Base-by-base conservation (phyloP, 1,140 invertebrate species). In the Metopolophium dirhodum region DNA sequence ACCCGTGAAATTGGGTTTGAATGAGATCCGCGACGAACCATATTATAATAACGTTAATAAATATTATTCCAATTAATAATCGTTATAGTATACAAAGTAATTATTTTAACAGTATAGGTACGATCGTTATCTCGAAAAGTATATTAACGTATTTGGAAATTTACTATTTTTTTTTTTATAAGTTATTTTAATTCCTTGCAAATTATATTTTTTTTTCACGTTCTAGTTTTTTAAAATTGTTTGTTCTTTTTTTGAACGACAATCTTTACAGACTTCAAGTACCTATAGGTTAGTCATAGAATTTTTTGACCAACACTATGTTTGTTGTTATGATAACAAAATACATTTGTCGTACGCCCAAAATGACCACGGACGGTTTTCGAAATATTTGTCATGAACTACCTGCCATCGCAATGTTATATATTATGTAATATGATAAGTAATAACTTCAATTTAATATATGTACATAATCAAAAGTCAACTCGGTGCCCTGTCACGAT, bases 401-500 rank as follows among this genome's bases (percentile, higher is more conserved):
- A 61, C 57, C 30, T 68, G 30, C 30, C 61, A 68, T 68, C 61
- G 11, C 61, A 14, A 68, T 54, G 20, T 54, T 22, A 7, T 22
- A 7, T 61, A 61, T 57, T 26, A 30, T 61, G 57, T n/a, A 18
- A 68, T n/a, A 61, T n/a, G 26, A 68, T 68, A 68, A 68, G 30
- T 30, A 68, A 77, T 77, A 77, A 77, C n/a, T 77, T n/a, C n/a
- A 77, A n/a, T n/a, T 30, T 77, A 77, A 77, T 77, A 35, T 77
- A 77, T 77, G 61, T 35, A 77, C 61, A 77, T 77, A 77, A 77
- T 77, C 61, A 77, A 77, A 77, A 77, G 14, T 77, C 61, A 77
- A n/a, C 61, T 77, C 3, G 61, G 14, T 18, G 61, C 30, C 18
- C n/a, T 77, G 14, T 77, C 61, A 77, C 61, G 30, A 77, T 77